Conservation (phyloP, 2,888 invertebrate species). For the Patella caerulea region DNA sequence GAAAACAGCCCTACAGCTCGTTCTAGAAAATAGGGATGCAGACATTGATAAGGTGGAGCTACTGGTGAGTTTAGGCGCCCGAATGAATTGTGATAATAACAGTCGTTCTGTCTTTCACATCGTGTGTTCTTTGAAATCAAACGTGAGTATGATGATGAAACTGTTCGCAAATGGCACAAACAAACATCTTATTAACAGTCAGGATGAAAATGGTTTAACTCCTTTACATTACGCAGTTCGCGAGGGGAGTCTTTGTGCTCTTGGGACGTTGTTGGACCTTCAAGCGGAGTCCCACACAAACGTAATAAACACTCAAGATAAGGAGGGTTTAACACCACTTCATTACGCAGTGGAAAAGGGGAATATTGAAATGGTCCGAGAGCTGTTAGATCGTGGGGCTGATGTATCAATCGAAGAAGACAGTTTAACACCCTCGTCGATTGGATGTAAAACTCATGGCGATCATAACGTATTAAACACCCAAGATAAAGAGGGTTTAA, state of each 20-base stretch:
- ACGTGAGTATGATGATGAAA: background rate
- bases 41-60: too few species aligned
- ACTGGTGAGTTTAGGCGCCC: too few species aligned
- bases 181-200: too few species aligned
- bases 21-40: too few species aligned
- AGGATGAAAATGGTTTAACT: background rate
- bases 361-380: background rate
- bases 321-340: background rate
- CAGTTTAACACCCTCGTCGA: background rate
- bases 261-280: background rate
- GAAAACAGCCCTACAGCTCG: too few species aligned
- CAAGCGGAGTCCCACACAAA: background rate
- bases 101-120: too few species aligned
- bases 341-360: background rate
- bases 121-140: too few species aligned
- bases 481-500: background rate
- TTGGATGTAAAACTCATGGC: too few species aligned
- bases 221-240: background rate
- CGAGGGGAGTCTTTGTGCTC: background rate
- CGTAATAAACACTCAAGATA: background rate
- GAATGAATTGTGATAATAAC: too few species aligned
- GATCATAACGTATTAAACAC: too few species aligned
- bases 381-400: background rate
- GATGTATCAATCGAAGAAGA: background rate
- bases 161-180: too few species aligned